Percentiles rank a stretch among this genome's conserved stretches.
Evolutionary conservation across 2,113 vertebrate genomes (phyloP).

Genomic region (Gymnogyps californianus): DNA sequence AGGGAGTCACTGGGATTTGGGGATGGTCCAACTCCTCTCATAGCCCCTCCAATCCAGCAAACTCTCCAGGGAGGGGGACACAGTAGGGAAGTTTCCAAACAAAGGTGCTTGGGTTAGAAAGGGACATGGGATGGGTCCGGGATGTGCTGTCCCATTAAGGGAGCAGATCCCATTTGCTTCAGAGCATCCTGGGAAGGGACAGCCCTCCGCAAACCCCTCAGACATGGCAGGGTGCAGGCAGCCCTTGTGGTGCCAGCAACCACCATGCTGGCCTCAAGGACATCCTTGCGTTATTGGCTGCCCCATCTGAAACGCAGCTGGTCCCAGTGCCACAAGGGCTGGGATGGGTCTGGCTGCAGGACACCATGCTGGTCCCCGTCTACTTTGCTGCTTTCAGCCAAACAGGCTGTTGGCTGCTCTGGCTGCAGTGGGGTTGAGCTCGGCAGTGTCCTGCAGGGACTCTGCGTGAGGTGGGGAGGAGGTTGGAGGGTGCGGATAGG

Average conservation of each 20-base stretch:
- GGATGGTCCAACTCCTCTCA: not conserved
- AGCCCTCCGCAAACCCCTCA: not conserved
- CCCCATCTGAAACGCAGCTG: fast-evolving
- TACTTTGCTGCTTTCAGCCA: not conserved
- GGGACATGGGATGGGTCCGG: not conserved
- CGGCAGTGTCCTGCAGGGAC: not conserved
- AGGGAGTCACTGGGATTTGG: not conserved
- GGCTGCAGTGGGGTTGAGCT: not conserved
- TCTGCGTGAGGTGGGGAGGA: fast-evolving
- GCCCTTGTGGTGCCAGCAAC: not conserved
- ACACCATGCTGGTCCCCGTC: not conserved
- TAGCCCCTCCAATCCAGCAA: not conserved
- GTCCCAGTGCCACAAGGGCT: not conserved
- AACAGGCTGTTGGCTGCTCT: not conserved
- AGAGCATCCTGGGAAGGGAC: not conserved
- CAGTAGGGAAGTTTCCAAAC: not conserved
- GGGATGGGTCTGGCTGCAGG: not conserved
- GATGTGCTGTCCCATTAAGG: not conserved
- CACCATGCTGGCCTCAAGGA: not conserved
- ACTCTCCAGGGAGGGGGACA: not conserved
- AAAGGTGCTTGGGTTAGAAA: not conserved
- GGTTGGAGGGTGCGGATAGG: not conserved
- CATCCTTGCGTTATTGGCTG: not conserved
- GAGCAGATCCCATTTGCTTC: not conserved
- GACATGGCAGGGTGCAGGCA: not conserved